Base-by-base conservation (phyloP, 2,888 invertebrate genomes). In the Drosophila kuntzei region DNA sequence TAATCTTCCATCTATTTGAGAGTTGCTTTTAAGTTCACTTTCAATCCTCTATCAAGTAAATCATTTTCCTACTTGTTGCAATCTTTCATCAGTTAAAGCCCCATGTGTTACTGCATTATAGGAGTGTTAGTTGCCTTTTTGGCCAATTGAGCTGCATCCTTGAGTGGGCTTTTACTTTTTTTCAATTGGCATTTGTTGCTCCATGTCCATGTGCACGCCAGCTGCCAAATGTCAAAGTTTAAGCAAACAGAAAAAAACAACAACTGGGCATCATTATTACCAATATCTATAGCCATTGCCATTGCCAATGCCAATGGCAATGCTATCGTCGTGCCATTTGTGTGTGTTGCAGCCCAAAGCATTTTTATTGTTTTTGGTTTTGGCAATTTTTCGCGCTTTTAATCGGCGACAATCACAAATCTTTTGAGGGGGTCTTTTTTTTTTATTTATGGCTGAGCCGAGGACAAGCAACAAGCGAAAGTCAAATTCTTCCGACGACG, bases 371-470 rank as follows among this genome's bases (percentile, higher is more conserved):
- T 68, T 50, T 51, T 70, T 76, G 64, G 22, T 43, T 20, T 47
- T 66, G 71, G 51, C 67, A 58, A 63, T 71, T 79, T 84, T 79
- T 83, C 64, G 88, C 86, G 88, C 77, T 79, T 79, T 79, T 86
- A 82, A 88, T 83, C 88, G 88, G 83, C 86, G 88, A 86, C 83
- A 88, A 83, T 83, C 83, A 82, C 83, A 86, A 87, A 88, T 86
- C 88, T 76, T 83, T 22, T 43, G 50, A 51, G 71, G 49, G 46
- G 58, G 41, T 59, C 47, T 36, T 12, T 32, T 32, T 22, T 78
- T 87, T 87, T 84, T 86, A 85, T 85, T 85, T 85, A 85, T 85
- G 89, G 79, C 84, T 67, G 43, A 67, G 43, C 57, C 43, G 43
- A n/a, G 32, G 62, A 51, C 62, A 41, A 76, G 71, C 84, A 88